Evolutionary conservation across 2,113 vertebrate genomes (phyloP).

Genomic region (Rhabdornis inornatus): DNA sequence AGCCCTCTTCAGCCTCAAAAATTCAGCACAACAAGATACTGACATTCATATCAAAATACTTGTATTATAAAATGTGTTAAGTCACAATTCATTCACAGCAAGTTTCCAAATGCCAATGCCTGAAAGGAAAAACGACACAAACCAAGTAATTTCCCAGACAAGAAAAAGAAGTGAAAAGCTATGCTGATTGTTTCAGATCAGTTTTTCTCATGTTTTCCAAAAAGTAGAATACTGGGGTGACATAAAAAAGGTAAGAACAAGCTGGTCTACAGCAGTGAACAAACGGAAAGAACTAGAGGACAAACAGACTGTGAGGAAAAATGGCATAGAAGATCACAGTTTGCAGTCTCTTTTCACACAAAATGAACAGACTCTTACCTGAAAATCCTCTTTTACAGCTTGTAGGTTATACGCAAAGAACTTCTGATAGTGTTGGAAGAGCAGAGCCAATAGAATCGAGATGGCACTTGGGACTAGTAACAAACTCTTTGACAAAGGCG

Average conservation of each 20-base stretch:
- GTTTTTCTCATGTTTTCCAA: neutral
- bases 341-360: neutral
- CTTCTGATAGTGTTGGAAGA: constrained; percentile 79
- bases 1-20: neutral
- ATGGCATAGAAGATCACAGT: neutral
- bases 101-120: neutral
- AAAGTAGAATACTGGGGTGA: neutral
- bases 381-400: constrained; percentile 76
- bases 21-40: neutral
- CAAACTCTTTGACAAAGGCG: constrained; percentile 81
- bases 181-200: neutral
- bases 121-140: neutral
- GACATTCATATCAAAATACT: neutral
- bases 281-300: neutral
- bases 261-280: neutral
- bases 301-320: neutral
- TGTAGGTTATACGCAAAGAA: constrained; percentile 78
- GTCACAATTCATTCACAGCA: neutral
- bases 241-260: neutral
- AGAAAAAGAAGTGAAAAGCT: neutral
- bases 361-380: constrained; percentile 67
- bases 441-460: constrained; percentile 73
- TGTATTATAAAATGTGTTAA: neutral
- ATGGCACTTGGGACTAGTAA: constrained; percentile 76
- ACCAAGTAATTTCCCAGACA: neutral